A percentile compares a stretch with the other conserved stretches of the same genome.
Evolutionary conservation across 2,888 invertebrate genomes (phyloP).

Genomic region (Slavum lentiscoides): DNA sequence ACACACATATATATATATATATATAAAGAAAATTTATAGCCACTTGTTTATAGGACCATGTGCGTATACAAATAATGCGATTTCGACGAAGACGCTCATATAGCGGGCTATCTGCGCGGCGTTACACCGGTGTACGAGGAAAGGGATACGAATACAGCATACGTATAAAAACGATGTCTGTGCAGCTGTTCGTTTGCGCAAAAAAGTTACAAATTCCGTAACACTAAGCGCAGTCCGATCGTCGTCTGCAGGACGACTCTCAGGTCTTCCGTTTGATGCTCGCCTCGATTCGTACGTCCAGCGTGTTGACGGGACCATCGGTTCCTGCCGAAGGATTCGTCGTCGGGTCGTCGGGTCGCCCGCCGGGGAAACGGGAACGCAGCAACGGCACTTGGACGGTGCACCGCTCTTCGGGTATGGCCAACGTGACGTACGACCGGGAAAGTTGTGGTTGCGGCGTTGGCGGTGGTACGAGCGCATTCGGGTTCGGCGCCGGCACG

Average conservation of each 20-base stretch:
- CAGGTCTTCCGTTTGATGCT: slow-evolving; percentile 28
- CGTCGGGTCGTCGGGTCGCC: neutral
- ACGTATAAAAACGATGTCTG: neutral
- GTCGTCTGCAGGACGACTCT: neutral
- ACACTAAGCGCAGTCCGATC: neutral
- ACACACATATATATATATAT: too few species aligned
- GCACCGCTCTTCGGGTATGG: slow-evolving; percentile 29
- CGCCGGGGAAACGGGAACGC: slow-evolving; percentile 25
- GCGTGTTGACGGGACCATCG: slow-evolving; percentile 7
- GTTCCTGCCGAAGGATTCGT: neutral
- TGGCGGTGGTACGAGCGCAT: neutral
- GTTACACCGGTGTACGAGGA: too few species aligned
- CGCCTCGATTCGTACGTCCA: slow-evolving; percentile 45
- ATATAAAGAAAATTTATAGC: too few species aligned
- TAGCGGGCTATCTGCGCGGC: too few species aligned
- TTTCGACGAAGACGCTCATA: too few species aligned
- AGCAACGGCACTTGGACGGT: slow-evolving; percentile 18
- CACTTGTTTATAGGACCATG: too few species aligned
- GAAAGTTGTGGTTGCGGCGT: neutral
- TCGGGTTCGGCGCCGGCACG: slow-evolving; percentile 11
- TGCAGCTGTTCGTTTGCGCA: neutral
- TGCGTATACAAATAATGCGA: neutral
- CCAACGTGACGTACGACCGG: slow-evolving; percentile 38
- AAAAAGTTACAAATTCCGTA: neutral
- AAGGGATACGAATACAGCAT: neutral